Evolutionary conservation across 1,140 invertebrate genomes (phyloP), one percentile per base, ranked within the genome.

Genomic region (Aphelenchoides fujianensis): DNA sequence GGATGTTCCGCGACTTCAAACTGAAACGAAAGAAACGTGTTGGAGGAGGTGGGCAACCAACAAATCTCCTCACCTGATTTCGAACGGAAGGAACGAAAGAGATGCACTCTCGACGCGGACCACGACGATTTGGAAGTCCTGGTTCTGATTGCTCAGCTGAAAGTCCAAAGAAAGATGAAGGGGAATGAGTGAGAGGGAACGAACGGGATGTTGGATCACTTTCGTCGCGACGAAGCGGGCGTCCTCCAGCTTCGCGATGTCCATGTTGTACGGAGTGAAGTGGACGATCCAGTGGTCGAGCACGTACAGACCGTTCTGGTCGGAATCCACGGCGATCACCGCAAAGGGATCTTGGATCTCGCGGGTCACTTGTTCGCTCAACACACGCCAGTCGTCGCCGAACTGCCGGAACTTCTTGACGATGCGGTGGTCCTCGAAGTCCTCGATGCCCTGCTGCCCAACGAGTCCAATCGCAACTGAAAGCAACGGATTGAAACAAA

Each of bases 1-100:
- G 16, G 30, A 66, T 55, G n/a, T 34, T 66, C 16, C 63, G 16
- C 2, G 63, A 66, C 3, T 66, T 35, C 28, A 66, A 16, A 36
- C 63, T 66, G 34, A 66, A 66, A 66, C 37, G 12, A 12, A 32
- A 66, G 34, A 66, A 66, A n/a, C n/a, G n/a, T n/a, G n/a, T 2
- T n/a, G 53, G 1, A 12, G 30, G 0, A 30, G 12, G 16, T 64
- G 12, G 16, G 1, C 2, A 61, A 61, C 57, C 2, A 16, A 36
- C n/a, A 31, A 66, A 34, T 32, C 31, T 1, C n/a, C 63, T 36
- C 31, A 66, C 63, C 31, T 34, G 16, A 66, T 34, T 34, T n/a
- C 19, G 31, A 66, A 66, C n/a, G 63, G 31, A 12, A n/a, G 16
- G 34, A 66, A 66, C 2, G 63, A 66, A 34, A 19, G 16, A 2